Conservation (phyloP, 2,113 vertebrate genomes). For the Strix aluco region DNA sequence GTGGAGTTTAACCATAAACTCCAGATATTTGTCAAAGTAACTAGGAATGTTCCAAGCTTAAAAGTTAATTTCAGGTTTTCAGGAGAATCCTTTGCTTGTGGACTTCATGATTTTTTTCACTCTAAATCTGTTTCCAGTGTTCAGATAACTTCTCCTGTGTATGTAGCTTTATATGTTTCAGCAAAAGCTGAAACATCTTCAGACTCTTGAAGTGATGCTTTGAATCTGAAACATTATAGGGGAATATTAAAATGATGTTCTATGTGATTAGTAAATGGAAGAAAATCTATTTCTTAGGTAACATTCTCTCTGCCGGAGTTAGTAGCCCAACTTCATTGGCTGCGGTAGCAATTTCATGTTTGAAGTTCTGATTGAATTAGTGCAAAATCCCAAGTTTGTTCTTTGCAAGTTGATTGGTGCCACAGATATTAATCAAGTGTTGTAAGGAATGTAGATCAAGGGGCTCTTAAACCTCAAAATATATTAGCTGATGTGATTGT, state of each 20-base stretch:
- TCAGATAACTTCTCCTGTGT: neutral
- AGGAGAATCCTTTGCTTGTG: neutral
- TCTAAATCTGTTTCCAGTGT: neutral
- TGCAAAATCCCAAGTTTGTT: neutral
- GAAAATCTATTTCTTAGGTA: neutral
- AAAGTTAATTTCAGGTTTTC: neutral
- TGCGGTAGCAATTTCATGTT: neutral
- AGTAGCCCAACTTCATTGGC: neutral
- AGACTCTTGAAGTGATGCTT: neutral
- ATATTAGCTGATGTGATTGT: neutral
- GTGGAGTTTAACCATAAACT: neutral
- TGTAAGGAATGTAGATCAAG: neutral
- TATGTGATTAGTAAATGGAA: neutral
- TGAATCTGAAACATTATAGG: neutral
- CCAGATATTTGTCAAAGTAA: neutral
- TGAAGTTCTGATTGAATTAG: neutral
- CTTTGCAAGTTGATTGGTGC: neutral
- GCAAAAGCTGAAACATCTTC: neutral
- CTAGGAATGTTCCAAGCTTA: neutral
- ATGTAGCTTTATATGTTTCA: neutral
- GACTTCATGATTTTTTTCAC: neutral
- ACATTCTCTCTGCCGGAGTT: neutral
- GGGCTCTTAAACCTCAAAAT: neutral
- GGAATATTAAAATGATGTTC: neutral
- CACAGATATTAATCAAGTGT: fast-evolving